Conservation (phyloP, 1,140 invertebrate species). For the Drosophila biarmipes region DNA sequence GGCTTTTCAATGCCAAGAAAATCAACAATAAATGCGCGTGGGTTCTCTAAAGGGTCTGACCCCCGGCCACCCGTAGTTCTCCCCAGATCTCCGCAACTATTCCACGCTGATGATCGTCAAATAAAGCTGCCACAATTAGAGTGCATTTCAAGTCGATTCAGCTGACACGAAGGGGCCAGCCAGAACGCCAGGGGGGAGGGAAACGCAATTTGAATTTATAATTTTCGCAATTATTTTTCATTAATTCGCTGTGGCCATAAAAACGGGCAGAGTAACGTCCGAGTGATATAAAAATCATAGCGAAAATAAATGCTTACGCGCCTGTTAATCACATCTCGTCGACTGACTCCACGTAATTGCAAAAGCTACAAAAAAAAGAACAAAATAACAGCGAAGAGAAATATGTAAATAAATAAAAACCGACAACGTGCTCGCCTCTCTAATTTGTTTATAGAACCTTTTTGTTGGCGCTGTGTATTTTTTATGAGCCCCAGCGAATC, state of each 20-base stretch:
- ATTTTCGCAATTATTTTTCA: slow-evolving; percentile 81
- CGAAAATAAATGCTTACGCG: slow-evolving; percentile 79
- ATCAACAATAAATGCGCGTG: slow-evolving; percentile 46
- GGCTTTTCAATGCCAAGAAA: slow-evolving; percentile 69
- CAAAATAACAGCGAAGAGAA: background rate
- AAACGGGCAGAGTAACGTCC: slow-evolving; percentile 48
- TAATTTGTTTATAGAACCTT: slow-evolving; percentile 77
- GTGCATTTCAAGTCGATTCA: slow-evolving; percentile 48
- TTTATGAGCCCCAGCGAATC: slow-evolving; percentile 44
- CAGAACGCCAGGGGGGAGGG: background rate
- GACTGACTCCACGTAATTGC: slow-evolving; percentile 43
- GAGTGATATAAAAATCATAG: slow-evolving; percentile 77
- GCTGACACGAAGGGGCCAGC: slow-evolving; percentile 33
- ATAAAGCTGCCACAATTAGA: slow-evolving; percentile 52
- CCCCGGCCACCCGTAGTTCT: background rate
- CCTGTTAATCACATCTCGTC: slow-evolving; percentile 49
- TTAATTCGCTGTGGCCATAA: slow-evolving; percentile 70
- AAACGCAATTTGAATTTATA: slow-evolving; percentile 81
- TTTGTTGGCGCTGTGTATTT: slow-evolving; percentile 24
- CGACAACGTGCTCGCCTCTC: slow-evolving; percentile 52
- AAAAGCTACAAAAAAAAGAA: slow-evolving; percentile 25
- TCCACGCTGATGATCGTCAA: slow-evolving; percentile 16
- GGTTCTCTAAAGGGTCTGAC: slow-evolving; percentile 31
- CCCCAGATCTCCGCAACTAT: slow-evolving; percentile 15
- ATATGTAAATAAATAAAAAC: slow-evolving; percentile 53